Conservation (phyloP, 1,140 invertebrate species). For the Zophobas morio region DNA sequence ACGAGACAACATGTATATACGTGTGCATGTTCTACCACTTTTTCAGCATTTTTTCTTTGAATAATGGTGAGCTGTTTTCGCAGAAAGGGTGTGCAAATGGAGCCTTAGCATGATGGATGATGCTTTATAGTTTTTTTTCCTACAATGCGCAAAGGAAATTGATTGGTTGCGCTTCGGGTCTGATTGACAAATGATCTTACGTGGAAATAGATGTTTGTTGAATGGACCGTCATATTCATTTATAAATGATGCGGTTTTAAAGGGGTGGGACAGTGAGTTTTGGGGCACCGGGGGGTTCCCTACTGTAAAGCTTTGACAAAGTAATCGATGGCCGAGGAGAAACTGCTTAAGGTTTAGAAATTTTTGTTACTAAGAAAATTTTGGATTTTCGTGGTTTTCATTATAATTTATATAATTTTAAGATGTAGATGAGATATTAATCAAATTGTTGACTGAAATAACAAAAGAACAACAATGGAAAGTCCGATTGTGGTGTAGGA, state of each 20-base stretch:
- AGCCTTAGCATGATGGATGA: slow-evolving; percentile 44
- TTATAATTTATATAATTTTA: too few relatives aligned
- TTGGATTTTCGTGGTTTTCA: too few relatives aligned
- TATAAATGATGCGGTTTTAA: slow-evolving; percentile 17
- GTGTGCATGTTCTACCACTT: slow-evolving; percentile 19
- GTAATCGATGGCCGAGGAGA: too few relatives aligned
- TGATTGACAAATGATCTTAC: slow-evolving; percentile 47
- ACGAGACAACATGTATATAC: neutral
- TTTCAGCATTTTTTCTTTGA: slow-evolving; percentile 15
- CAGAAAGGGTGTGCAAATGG: slow-evolving; percentile 46
- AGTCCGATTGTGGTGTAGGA: too few relatives aligned
- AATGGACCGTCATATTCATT: slow-evolving; percentile 21
- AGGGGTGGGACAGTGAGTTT: neutral
- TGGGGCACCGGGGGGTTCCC: too few relatives aligned
- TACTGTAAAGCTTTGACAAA: too few relatives aligned
- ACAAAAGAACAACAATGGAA: too few relatives aligned
- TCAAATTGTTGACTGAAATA: too few relatives aligned
- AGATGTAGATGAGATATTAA: too few relatives aligned
- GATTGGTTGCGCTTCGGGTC: slow-evolving; percentile 43
- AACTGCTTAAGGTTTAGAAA: too few relatives aligned
- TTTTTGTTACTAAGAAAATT: too few relatives aligned
- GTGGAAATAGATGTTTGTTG: slow-evolving; percentile 42
- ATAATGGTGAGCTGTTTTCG: slow-evolving; percentile 46
- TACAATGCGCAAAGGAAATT: slow-evolving; percentile 46
- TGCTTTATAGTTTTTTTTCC: slow-evolving; percentile 46